Base-by-base conservation (phyloP, 2,888 invertebrate genomes). In the Mylabris sibirica region DNA sequence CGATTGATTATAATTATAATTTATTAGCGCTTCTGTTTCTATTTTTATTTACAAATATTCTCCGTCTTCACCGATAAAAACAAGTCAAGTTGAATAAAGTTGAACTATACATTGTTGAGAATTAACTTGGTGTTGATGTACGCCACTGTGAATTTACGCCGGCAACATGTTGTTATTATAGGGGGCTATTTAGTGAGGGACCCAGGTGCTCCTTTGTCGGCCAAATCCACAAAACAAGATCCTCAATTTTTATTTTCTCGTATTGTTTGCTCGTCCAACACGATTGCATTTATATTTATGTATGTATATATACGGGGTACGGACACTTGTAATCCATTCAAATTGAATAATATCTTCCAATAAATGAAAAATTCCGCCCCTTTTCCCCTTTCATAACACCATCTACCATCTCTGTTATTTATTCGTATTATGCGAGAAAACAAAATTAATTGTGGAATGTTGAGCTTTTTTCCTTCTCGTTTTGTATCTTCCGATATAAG, bases 201-300 rank as follows among this genome's bases (percentile, higher is more conserved):
- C 70, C 75, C 75, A 75, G 75, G 75, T 75, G 75, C 72, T 66
- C 60, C 68, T 75, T 75, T 71, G 75, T 75, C 75, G 72, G 72
- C 71, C 63, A 72, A 74, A 75, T 74, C 75, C 75, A 67, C 73
- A 63, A 72, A 44, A 73, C 67, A 69, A 68, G 70, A 70, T 67
- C 67, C 69, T 41, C 41, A 6, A 8, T 8, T 17, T 17, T 0
- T n/a, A 14, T 44, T 44, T 17, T 44, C 17, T 44, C n/a, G n/a
- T 17, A n/a, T 44, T n/a, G n/a, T n/a, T 44, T 17, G 44, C n/a
- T 17, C 17, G 20, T 14, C n/a, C 1, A 20, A 20, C 26, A 57
- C 26, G 57, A 57, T 26, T 57, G 57, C 26, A 26, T 57, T 57
- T 24, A 26, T 44, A 22, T 49, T n/a, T n/a, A n/a, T n/a, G n/a